These are phyloP conservation scores for Rhinopomastus cyanomelas DNA, from an alignment of 2,113 vertebrate species.

Conservation along the genomic window DNA sequence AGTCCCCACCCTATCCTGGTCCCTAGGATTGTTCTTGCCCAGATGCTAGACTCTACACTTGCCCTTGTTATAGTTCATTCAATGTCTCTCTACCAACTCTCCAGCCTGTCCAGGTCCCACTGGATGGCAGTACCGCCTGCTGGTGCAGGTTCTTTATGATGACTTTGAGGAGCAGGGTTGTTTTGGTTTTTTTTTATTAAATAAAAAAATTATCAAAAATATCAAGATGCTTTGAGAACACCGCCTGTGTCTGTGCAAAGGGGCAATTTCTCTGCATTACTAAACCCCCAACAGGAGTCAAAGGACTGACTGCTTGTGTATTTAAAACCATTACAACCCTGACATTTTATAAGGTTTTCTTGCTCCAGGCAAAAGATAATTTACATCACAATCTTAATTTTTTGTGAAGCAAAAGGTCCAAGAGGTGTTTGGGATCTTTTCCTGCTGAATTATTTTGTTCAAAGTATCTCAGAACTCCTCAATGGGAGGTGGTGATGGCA, in stretches of 20 bases:
- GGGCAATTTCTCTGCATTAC: not conserved
- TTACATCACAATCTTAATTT: conserved; percentile 43
- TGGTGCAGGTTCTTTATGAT: too few relatives aligned
- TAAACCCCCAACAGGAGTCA: not conserved
- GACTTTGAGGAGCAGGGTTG: too few relatives aligned
- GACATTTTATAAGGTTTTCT: conserved; percentile 23
- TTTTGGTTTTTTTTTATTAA: not conserved
- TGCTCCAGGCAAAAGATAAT: not conserved
- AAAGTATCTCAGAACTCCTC: not conserved
- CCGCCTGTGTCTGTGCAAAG: not conserved
- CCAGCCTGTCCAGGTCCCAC: too few relatives aligned
- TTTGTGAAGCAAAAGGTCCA: conserved; percentile 12
- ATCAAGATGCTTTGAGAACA: too few relatives aligned
- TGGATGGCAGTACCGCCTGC: too few relatives aligned
- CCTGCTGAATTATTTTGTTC: not conserved
- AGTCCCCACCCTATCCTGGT: too few relatives aligned
- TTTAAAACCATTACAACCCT: conserved; percentile 34
- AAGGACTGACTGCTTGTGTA: not conserved
- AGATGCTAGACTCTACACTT: too few relatives aligned
- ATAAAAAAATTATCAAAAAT: not conserved
- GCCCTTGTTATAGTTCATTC: too few relatives aligned
- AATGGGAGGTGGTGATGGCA: not conserved
- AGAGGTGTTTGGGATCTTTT: too few relatives aligned
- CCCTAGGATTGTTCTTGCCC: too few relatives aligned
- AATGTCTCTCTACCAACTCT: too few relatives aligned